Evolutionary conservation across 2,888 invertebrate genomes (phyloP), one percentile per base, ranked within the genome.

Genomic region (Ptychoptera albimana): DNA sequence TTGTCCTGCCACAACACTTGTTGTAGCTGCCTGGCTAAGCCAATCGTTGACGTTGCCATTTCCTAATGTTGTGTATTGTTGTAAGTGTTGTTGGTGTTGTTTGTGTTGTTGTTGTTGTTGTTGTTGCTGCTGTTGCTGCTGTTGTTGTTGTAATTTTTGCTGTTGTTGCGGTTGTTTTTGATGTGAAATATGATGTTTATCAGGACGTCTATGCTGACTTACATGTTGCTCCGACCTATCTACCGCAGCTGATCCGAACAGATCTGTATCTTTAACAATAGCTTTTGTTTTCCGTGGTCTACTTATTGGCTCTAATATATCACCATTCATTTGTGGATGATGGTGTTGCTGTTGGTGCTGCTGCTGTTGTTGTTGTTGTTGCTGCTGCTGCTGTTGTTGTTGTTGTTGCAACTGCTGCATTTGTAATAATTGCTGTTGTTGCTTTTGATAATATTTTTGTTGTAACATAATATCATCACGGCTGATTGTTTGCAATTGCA

Each of bases 311-410:
- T 65, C 65, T 46, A 64, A 64, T 36, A 64, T 61, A 38, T 65
- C 64, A 2, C 65, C 65, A 38, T 65, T 64, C 44, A 64, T 64
- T 50, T 65, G 64, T 48, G 64, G 64, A 49, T 65, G 64, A 49
- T 63, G 64, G 47, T 64, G 64, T 44, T 65, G 64, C n/a, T 63
- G 62, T 46, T 62, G 62, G 8, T 5, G 32, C 42, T 16, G 42
- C 12, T 12, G 10, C 11, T 39, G 23, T 29, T 11, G 11, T 39
- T 9, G 23, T 29, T 4, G 56, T 60, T 23, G 23, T 58, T 2
- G 54, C 59, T 34, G 36, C 31, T 36, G 30, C n/a, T 29, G 36
- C 35, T 8, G 30, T 13, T 37, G 29, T 15, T 11, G 29, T 59
- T 10, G 56, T 55, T 42, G 56, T 55, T 15, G 57, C 39, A 13